Conservation (phyloP, 53 echinoderm and acorn worm species). For the Glandiceps talaboti region DNA sequence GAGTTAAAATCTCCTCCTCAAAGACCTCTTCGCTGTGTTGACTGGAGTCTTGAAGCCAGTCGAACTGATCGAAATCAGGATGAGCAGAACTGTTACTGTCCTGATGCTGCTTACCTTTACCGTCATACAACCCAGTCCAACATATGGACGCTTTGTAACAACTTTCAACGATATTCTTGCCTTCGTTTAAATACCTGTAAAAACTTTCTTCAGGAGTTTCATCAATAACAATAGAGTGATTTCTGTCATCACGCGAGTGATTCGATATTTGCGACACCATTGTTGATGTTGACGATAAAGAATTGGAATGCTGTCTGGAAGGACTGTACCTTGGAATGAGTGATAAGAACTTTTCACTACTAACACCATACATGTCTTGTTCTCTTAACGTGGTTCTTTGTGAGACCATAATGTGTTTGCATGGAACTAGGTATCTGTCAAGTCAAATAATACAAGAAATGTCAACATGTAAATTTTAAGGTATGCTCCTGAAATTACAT, state of each 20-base stretch:
- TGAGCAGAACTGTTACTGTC: not conserved
- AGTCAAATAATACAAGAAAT: constrained; percentile 5
- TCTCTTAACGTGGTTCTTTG: constrained; percentile 74
- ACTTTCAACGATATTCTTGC: constrained; percentile 37
- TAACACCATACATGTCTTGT: constrained; percentile 59
- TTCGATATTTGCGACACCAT: not conserved
- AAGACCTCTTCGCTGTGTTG: not conserved
- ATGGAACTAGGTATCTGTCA: constrained; percentile 76
- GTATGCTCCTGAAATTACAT: too few species aligned
- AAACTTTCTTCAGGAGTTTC: constrained; percentile 21
- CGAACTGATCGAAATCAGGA: not conserved
- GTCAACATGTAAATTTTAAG: too few species aligned
- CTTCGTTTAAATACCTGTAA: constrained; percentile 81
- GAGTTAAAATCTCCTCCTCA: not conserved
- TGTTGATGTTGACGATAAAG: not conserved
- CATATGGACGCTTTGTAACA: constrained; percentile 44
- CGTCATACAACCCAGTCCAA: constrained; percentile 79
- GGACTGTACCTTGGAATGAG: constrained; percentile 58
- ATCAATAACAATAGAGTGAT: not conserved
- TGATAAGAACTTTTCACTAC: constrained; percentile 68
- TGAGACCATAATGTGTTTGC: constrained; percentile 95
- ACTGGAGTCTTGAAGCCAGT: not conserved
- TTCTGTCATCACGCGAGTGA: not conserved
- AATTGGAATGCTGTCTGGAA: not conserved
- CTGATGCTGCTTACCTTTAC: not conserved